These are phyloP conservation scores for Eretmochelys imbricata DNA, from an alignment of 2,113 vertebrate genomes.

Conservation along the genomic window DNA sequence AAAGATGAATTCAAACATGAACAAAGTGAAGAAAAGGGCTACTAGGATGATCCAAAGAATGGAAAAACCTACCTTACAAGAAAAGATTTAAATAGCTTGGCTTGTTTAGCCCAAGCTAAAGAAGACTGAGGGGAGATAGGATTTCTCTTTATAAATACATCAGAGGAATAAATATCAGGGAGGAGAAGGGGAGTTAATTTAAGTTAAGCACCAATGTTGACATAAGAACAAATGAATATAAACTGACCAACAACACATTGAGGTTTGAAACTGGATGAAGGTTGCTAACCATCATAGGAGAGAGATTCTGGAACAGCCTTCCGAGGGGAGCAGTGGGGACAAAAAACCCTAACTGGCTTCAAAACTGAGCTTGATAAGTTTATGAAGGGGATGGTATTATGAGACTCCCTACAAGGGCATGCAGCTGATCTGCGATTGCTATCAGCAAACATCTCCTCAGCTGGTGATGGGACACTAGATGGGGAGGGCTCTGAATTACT, in stretches of 20 bases:
- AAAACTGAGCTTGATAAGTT: not conserved
- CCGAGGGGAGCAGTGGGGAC: not conserved
- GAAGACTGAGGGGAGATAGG: not conserved
- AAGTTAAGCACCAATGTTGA: not conserved
- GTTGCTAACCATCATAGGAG: not conserved
- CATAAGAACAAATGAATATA: not conserved
- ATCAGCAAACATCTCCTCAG: not conserved
- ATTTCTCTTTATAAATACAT: no score
- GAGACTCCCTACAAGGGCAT: not conserved
- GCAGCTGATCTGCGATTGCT: not conserved
- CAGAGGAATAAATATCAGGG: no score
- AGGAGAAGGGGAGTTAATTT: no score
- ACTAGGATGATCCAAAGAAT: no score
- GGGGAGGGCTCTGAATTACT: not conserved
- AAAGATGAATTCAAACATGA: not conserved
- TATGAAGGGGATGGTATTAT: not conserved
- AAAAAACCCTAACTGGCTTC: not conserved
- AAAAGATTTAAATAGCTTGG: not conserved
- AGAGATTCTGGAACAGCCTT: not conserved
- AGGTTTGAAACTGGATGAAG: not conserved
- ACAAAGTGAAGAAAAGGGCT: not conserved
- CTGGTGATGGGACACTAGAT: not conserved
- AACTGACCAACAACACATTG: not conserved
- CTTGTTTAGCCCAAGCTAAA: not conserved
- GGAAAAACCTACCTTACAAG: not conserved